Percentiles rank a stretch among this genome's conserved stretches.
phyloP scores from a whole-genome alignment of 2,113 vertebrate species.

The Ascaphus truei region DNA sequence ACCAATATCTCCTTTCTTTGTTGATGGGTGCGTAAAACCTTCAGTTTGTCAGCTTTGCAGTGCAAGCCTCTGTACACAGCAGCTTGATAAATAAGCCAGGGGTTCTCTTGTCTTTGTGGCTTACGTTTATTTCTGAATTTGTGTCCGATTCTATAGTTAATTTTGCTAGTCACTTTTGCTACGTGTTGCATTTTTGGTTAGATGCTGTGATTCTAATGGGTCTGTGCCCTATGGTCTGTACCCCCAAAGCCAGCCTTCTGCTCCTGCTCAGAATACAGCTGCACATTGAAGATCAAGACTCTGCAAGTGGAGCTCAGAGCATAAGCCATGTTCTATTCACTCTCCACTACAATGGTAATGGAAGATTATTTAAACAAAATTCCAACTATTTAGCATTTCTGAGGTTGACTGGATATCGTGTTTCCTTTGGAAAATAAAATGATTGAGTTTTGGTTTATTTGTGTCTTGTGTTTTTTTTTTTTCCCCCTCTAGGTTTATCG shows the following conservation, averaged over 20 bases:
- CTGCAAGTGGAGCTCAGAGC: slow-evolving; percentile 85
- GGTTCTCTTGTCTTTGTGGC: slow-evolving; percentile 66
- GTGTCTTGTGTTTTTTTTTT: slow-evolving; percentile 61
- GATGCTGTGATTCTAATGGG: slow-evolving; percentile 85
- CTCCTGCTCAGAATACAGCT: slow-evolving; percentile 83
- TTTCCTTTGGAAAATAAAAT: slow-evolving; percentile 59
- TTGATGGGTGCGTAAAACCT: slow-evolving; percentile 82
- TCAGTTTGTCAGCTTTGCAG: slow-evolving; percentile 84
- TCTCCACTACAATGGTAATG: slow-evolving; percentile 86
- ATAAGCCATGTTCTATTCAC: slow-evolving; percentile 85
- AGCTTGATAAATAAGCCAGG: slow-evolving; percentile 83
- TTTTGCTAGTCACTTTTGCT: slow-evolving; percentile 78
- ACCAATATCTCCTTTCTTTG: slow-evolving; percentile 82
- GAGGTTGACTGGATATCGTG: slow-evolving; percentile 79
- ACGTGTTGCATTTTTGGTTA: slow-evolving; percentile 84
- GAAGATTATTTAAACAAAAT: slow-evolving; percentile 87
- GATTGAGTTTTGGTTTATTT: slow-evolving; percentile 41
- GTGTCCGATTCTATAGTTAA: slow-evolving; percentile 67
- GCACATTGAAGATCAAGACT: slow-evolving; percentile 84
- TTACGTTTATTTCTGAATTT: slow-evolving; percentile 72
- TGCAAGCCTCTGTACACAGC: slow-evolving; percentile 82
- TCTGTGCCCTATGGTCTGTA: slow-evolving; percentile 88
- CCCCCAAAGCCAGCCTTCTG: slow-evolving; percentile 83
- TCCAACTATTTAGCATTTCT: slow-evolving; percentile 74
- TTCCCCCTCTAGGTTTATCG: slow-evolving; percentile 87